Conservation (phyloP, 2,113 vertebrate genomes). For the Lagopus leucura region DNA sequence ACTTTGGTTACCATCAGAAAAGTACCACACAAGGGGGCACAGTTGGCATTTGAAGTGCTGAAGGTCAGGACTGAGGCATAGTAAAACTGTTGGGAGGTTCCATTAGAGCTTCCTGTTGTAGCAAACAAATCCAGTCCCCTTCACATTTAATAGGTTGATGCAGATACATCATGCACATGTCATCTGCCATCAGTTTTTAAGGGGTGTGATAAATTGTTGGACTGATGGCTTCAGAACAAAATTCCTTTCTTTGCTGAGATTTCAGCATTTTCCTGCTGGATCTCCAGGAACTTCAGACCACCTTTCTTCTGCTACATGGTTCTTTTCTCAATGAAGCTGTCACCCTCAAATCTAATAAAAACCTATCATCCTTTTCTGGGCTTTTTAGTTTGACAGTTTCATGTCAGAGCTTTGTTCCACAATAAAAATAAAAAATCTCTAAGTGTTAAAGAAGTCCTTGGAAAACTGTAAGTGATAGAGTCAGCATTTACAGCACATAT, state of each 20-base stretch:
- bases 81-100: not conserved
- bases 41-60: slow-evolving; percentile 17
- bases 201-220: not conserved
- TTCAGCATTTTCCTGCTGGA: slow-evolving; percentile 14
- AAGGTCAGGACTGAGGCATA: not conserved
- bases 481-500: slow-evolving; percentile 35
- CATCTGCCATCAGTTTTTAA: not conserved
- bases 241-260: slow-evolving; percentile 1
- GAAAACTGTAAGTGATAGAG: slow-evolving; percentile 37
- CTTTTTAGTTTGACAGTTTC: slow-evolving; percentile 22
- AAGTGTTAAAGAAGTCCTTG: slow-evolving; percentile 54
- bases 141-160: not conserved
- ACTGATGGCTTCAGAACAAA: not conserved
- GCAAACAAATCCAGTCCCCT: not conserved
- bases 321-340: slow-evolving; percentile 15
- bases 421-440: slow-evolving; percentile 52
- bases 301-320: not conserved
- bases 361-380: slow-evolving; percentile 26
- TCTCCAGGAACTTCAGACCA: slow-evolving; percentile 2
- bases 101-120: not conserved
- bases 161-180: not conserved
- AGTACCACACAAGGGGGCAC: not conserved
- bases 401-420: slow-evolving; percentile 37
- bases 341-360: slow-evolving; percentile 31
- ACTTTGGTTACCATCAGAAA: not conserved